These are phyloP conservation scores for Ceryle rudis DNA, from an alignment of 2,797 vertebrate species.

Conservation along the genomic window DNA sequence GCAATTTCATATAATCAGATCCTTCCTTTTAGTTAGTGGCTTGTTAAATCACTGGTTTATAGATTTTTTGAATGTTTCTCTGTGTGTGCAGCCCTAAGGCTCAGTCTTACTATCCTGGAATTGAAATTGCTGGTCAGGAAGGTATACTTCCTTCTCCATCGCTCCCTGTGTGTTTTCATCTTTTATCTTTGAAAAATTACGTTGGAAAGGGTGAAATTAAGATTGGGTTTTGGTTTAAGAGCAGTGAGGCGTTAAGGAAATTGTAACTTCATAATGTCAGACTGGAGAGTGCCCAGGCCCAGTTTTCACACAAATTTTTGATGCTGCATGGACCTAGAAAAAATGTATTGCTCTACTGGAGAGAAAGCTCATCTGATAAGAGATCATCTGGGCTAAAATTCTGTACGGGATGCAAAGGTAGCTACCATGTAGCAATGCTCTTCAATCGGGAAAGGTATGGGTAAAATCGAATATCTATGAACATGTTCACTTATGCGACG, in stretches of 20 bases:
- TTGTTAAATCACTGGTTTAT: conserved; percentile 62
- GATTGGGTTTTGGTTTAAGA: not conserved
- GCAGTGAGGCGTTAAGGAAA: not conserved
- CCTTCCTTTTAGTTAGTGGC: conserved; percentile 53
- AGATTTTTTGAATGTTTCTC: conserved; percentile 46
- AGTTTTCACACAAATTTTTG: not conserved
- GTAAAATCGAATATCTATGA: not conserved
- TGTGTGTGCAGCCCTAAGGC: not conserved
- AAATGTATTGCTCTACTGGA: not conserved
- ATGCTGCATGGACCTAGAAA: not conserved
- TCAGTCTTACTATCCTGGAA: conserved; percentile 1
- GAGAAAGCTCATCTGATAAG: not conserved
- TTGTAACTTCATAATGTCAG: not conserved
- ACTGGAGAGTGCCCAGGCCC: not conserved
- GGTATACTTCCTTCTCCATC: not conserved
- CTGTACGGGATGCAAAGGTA: not conserved
- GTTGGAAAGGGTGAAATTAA: not conserved
- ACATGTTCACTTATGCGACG: accelerated
- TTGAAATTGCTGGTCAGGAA: conserved; percentile 19
- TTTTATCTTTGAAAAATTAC: not conserved
- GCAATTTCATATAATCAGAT: conserved; percentile 54
- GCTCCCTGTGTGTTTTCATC: not conserved
- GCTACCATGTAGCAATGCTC: not conserved
- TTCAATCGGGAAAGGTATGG: not conserved
- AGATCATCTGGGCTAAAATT: not conserved